phyloP scores from a whole-genome alignment of 2,113 vertebrate species.

The western clawed frog (Xenopus tropicalis) region DNA sequence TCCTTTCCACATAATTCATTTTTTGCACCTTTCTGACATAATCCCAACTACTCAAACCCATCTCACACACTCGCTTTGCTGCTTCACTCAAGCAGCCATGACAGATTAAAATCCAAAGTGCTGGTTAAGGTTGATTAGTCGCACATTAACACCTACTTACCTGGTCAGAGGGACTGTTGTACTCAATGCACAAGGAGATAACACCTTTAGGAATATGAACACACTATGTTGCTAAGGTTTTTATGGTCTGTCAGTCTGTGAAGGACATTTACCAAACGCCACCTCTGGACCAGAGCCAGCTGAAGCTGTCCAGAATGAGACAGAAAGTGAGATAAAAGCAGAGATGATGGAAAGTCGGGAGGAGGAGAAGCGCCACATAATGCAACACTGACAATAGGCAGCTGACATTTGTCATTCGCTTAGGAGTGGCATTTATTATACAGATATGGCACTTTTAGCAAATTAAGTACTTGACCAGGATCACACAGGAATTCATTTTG shows the following conservation, averaged over 20 bases:
- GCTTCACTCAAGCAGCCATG: not conserved
- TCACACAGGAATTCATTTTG: not conserved
- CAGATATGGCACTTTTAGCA: constrained; percentile 10
- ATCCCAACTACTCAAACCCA: not conserved
- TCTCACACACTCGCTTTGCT: not conserved
- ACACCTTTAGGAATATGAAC: not conserved
- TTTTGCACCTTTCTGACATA: too few relatives aligned
- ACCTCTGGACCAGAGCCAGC: constrained; percentile 9
- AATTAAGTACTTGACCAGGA: not conserved
- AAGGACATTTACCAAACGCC: constrained; percentile 6
- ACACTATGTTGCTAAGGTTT: constrained; percentile 1
- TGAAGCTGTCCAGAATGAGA: constrained; percentile 6
- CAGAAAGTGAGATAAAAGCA: not conserved
- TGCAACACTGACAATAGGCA: not conserved
- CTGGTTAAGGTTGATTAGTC: not conserved
- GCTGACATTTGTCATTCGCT: not conserved
- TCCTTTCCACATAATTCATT: too few relatives aligned
- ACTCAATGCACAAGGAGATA: not conserved
- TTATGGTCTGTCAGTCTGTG: constrained; percentile 17
- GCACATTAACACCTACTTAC: not conserved
- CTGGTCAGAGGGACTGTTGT: not conserved
- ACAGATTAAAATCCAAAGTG: not conserved
- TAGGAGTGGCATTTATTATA: not conserved
- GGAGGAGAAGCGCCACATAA: not conserved
- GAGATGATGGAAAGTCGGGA: not conserved